These are phyloP conservation scores for Enteromius paludinosus DNA, from an alignment of 2,797 vertebrate species.

Conservation along the genomic window DNA sequence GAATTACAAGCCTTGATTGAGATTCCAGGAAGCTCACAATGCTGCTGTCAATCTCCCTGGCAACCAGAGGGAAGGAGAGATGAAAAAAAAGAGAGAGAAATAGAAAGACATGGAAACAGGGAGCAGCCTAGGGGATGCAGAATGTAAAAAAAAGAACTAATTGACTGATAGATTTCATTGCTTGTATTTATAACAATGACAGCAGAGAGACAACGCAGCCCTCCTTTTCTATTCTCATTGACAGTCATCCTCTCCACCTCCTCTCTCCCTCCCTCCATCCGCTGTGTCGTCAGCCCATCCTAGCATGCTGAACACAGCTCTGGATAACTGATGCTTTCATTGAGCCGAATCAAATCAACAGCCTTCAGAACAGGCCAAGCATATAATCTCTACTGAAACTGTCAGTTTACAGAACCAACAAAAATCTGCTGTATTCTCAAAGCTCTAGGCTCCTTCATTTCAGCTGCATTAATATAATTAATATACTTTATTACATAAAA, in stretches of 20 bases:
- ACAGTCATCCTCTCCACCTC: slow-evolving; percentile 22
- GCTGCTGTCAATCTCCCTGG: slow-evolving; percentile 14
- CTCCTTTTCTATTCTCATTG: slow-evolving; percentile 26
- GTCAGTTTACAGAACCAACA: slow-evolving; percentile 12
- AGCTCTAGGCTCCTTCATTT: slow-evolving; percentile 1
- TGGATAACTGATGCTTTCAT: slow-evolving; percentile 21
- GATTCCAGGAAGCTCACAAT: slow-evolving; percentile 35
- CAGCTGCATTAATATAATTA: background rate
- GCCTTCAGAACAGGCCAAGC: slow-evolving; percentile 14
- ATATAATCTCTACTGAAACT: slow-evolving; percentile 2
- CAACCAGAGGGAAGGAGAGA: background rate
- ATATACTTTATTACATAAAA: background rate
- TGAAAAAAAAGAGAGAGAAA: too few species aligned
- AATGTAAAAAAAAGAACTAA: background rate
- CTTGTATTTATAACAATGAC: slow-evolving; percentile 32
- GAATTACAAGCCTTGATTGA: slow-evolving; percentile 31
- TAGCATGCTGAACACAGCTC: slow-evolving; percentile 28
- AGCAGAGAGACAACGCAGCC: background rate
- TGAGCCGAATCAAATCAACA: slow-evolving; percentile 26
- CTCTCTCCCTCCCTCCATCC: background rate
- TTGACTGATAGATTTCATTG: slow-evolving; percentile 35
- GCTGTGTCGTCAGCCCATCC: background rate
- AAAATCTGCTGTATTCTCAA: background rate
- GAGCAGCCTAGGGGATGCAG: background rate
- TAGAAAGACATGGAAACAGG: background rate